Conservation (phyloP, 2,797 vertebrate species). For the Agapornis canus region DNA sequence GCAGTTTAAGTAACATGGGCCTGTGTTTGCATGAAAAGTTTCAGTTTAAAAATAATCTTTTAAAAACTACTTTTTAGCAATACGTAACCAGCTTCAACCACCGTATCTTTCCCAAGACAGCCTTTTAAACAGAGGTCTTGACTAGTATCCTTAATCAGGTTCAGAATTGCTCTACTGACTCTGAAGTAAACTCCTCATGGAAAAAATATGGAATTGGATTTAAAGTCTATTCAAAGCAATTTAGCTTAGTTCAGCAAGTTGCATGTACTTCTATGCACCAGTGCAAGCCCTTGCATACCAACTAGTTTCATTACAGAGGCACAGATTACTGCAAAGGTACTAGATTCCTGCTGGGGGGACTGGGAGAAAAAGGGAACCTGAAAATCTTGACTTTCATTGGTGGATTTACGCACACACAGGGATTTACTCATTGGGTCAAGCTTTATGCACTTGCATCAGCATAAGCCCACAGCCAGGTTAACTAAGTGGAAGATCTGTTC, state of each 20-base stretch:
- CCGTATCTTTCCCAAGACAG: neutral
- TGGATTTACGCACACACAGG: fast-evolving
- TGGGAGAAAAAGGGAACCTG: fast-evolving
- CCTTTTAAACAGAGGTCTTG: neutral
- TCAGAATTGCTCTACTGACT: neutral
- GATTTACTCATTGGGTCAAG: neutral
- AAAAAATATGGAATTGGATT: neutral
- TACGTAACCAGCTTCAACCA: neutral
- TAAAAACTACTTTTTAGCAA: neutral
- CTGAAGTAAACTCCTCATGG: neutral
- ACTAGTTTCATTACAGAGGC: neutral
- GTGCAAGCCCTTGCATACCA: neutral
- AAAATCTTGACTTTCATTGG: neutral
- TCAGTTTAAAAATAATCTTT: neutral
- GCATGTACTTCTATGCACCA: neutral
- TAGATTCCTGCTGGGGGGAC: neutral
- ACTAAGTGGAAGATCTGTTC: neutral
- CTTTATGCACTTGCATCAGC: neutral
- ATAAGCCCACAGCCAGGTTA: neutral
- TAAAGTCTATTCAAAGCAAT: neutral
- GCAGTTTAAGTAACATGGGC: neutral
- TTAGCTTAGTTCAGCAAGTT: neutral
- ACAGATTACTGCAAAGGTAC: neutral
- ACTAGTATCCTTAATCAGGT: neutral
- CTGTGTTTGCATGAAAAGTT: neutral